Evolutionary conservation across 2,888 invertebrate species (phyloP), one percentile per base, ranked within the genome.

Genomic region (Volucella inflata): DNA sequence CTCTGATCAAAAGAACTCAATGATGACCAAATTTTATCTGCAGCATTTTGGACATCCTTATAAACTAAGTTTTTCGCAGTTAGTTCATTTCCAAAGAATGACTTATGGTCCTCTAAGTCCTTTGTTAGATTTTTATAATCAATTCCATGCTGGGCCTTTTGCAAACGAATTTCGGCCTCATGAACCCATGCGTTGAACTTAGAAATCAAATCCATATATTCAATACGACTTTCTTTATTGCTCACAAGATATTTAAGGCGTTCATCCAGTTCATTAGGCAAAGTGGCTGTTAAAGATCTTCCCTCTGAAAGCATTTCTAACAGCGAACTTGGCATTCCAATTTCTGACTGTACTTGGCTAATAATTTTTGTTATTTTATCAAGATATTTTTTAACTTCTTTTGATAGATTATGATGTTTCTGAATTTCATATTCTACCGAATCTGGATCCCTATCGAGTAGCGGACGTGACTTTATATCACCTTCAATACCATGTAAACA

Each of bases 1-100:
- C 97, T 96, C 88, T 97, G 97, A 89, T 97, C 97, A 17, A 95
- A 94, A 8, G 95, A 94, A 36, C 95, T 95, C 40, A 98, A 92
- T 0, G 97, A 97, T 0, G 97, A 96, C 96, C 97, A 97, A 75
- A 98, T 97, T 89, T 96, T 96, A 89, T 98, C 97, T 0, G 97
- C 96, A 1, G 96, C 95, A 81, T 96, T 95, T 89, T 97, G 96
- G 90, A 97, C 96, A 79, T 95, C 94, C 87, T 96, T 96, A 1
- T 96, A 95, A 6, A 97, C 96, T 87, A 97, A 93, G 89, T 96
- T 96, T 79, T 96, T 95, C 90, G 97, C 96, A 21, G 95, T 94
- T 0, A 95, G 93, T 89, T 97, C 97, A 51, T 95, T 95, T 84
- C 95, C 94, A 91, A 97, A 97, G 94, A 96, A 97, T 48, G 95